phyloP scores from a whole-genome alignment of 1,140 invertebrate species.

The Caerostris extrusa region DNA sequence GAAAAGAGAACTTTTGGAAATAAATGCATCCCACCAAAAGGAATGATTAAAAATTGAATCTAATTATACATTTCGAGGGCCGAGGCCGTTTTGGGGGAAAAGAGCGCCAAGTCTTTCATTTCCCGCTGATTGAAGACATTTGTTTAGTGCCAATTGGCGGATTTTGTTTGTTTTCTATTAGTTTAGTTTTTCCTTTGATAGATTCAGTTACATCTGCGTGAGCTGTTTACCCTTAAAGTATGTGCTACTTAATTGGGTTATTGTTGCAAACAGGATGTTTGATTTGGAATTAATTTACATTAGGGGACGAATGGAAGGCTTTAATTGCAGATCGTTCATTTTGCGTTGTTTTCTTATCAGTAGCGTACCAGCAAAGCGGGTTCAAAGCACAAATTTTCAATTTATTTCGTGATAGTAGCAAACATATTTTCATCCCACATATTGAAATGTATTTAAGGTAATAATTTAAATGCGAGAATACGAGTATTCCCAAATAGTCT shows the following conservation, averaged over 20 bases:
- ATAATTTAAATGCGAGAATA: too few species aligned
- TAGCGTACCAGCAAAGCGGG: too few species aligned
- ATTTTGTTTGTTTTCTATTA: neutral
- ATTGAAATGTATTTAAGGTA: too few species aligned
- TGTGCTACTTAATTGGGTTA: neutral
- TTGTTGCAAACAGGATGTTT: neutral
- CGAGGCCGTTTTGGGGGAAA: neutral
- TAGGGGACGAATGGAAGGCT: neutral
- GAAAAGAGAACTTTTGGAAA: neutral
- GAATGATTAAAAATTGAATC: constrained; percentile 37
- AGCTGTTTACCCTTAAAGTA: neutral
- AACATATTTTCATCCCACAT: too few species aligned
- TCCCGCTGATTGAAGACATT: neutral
- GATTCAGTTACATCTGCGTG: neutral
- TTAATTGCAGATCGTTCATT: neutral
- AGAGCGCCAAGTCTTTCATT: neutral
- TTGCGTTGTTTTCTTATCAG: too few species aligned
- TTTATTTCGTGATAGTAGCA: too few species aligned
- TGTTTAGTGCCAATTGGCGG: neutral
- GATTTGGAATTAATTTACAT: neutral
- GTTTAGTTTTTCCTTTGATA: neutral
- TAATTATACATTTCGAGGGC: neutral
- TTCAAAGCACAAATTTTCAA: too few species aligned
- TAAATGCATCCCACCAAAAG: neutral
- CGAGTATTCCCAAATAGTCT: too few species aligned